Percentiles rank a stretch among this genome's conserved stretches.
Conservation (phyloP, 2,113 vertebrate genomes). For the Tragelaphus scriptus region DNA sequence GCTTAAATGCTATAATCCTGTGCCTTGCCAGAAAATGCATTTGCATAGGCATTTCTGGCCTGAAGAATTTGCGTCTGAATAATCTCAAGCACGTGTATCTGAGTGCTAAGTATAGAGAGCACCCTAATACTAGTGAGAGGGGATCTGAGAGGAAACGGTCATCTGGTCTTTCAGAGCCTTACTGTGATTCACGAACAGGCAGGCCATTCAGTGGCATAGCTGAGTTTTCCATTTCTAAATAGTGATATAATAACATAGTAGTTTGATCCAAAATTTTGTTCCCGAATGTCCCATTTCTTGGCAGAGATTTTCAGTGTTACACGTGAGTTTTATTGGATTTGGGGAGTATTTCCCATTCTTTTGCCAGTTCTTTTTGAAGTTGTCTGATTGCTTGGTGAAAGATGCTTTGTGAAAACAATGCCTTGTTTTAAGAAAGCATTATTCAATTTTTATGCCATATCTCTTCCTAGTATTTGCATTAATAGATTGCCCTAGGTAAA, state of each 20-base stretch:
- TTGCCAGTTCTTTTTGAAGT: constrained; percentile 9
- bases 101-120: background rate
- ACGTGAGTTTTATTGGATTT: constrained; percentile 21
- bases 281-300: constrained; percentile 36
- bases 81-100: background rate
- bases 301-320: background rate
- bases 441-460: background rate
- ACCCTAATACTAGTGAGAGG: background rate
- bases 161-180: constrained; percentile 33
- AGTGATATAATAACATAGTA: constrained; percentile 36
- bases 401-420: constrained; percentile 25
- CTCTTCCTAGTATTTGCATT: background rate
- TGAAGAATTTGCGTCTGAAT: background rate
- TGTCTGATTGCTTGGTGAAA: background rate
- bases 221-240: constrained; percentile 50
- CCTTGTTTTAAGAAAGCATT: constrained; percentile 31
- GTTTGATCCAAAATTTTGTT: constrained; percentile 45
- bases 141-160: background rate
- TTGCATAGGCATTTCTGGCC: background rate
- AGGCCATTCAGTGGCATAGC: background rate
- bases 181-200: constrained; percentile 2
- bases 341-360: background rate
- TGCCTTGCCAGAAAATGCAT: background rate
- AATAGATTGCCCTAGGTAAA: background rate
- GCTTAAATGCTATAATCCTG: background rate